Base-by-base conservation (phyloP, 2,888 invertebrate species). In the Drosophila anomalata region DNA sequence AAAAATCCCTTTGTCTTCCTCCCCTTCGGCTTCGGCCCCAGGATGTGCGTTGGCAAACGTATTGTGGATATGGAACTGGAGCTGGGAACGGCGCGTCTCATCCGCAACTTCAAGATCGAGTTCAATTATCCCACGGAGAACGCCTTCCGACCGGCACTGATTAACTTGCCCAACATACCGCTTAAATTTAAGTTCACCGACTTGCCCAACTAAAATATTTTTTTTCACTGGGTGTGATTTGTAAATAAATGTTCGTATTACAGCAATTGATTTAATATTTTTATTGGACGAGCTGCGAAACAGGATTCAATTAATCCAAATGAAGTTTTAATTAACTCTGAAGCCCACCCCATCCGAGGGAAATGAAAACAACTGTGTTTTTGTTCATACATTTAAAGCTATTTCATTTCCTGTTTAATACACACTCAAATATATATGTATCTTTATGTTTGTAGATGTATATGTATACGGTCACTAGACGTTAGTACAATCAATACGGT, bases 21-120 rank as follows among this genome's bases (percentile, higher is more conserved):
- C 65, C 95, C 95, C 0, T 96, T 96, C 87, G 95, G 95, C 0
- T 95, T 94, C 82, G 96, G 95, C 0, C 92, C 95, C 0, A 93
- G 95, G 48, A 94, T 93, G 70, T 96, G 95, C 84, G 93, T 95
- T 73, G 96, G 96, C 2, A 93, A 94, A 81, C 92, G 96, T 80
- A 94, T 96, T 73, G 96, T 96, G 0, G 95, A 95, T 82, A 92
- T 96, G 83, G 96, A 96, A 90, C 92, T 95, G 62, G 94, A 94
- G 88, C 91, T 92, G 42, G 90, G 94, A 0, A 73, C 93, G 4
- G 92, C 93, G 11, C 93, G 89, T 11, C 55, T 90, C 0, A 67
- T 90, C 5, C 75, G 91, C 1, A 91, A 91, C 65, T 91, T 84
- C 41, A 57, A 87, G 9, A 69, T 91, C 1, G 89, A 88, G 55